These are phyloP conservation scores for Blennius ocellaris DNA, from an alignment of 2,113 vertebrate genomes.

Conservation along the genomic window DNA sequence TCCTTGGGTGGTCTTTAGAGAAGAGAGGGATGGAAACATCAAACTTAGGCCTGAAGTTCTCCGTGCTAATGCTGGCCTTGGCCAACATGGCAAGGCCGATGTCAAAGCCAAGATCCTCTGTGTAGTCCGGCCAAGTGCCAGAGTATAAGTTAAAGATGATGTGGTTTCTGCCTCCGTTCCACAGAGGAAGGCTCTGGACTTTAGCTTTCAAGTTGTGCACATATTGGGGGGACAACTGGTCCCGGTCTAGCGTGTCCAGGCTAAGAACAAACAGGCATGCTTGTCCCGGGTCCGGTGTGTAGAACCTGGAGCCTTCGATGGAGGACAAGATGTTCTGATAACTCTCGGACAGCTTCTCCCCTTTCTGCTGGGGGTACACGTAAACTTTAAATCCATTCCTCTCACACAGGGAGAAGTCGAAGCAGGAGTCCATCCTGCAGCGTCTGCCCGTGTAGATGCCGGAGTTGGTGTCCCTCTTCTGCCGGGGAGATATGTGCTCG, in stretches of 20 bases:
- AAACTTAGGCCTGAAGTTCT: constrained; percentile 96
- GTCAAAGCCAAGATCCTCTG: constrained; percentile 96
- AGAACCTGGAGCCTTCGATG: constrained; percentile 94
- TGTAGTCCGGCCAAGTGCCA: constrained; percentile 98
- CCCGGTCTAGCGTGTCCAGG: constrained; percentile 96
- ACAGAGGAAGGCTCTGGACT: constrained; percentile 93
- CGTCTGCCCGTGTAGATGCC: constrained; percentile 88
- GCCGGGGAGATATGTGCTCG: constrained; percentile 86
- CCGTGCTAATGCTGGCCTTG: constrained; percentile 97
- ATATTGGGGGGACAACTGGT: constrained; percentile 98
- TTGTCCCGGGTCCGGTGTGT: constrained; percentile 93
- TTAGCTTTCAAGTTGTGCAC: constrained; percentile 95
- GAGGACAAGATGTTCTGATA: constrained; percentile 96
- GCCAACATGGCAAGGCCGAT: constrained; percentile 98
- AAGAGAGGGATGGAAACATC: constrained; percentile 98
- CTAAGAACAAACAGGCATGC: constrained; percentile 96
- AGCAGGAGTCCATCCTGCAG: constrained; percentile 98
- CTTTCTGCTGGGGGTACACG: constrained; percentile 95
- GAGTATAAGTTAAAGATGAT: constrained; percentile 99
- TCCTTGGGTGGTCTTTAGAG: constrained; percentile 98
- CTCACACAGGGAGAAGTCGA: constrained; percentile 92
- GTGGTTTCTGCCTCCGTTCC: constrained; percentile 98
- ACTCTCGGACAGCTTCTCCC: constrained; percentile 97
- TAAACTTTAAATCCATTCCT: constrained; percentile 97
- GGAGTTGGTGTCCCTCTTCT: constrained; percentile 88